Base-by-base conservation (phyloP, 2,888 invertebrate species). In the Athripsodes cinereus region DNA sequence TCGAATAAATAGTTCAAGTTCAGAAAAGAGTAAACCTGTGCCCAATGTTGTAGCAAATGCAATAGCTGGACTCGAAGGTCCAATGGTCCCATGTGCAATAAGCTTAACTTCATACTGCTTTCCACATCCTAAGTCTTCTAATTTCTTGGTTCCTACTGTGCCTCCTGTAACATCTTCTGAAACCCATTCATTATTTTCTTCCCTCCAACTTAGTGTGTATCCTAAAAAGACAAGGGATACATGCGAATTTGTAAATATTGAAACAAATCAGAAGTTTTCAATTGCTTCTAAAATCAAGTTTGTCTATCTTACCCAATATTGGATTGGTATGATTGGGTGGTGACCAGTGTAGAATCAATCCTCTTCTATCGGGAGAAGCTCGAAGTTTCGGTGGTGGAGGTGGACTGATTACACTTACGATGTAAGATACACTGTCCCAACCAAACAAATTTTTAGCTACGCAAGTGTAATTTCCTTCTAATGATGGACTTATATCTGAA, bases 381-480 rank as follows among this genome's bases (percentile, higher is more conserved):
- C 85, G 81, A 62, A 90, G 73, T 19, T 75, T 74, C 1, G 90
- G 90, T 1, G 87, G 80, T 58, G 81, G 80, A 0, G 91, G 91
- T 22, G 88, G 78, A 60, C 89, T 86, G 67, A 91, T 80, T 0
- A 92, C 90, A 67, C 83, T 81, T 21, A 94, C 80, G 6, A 85
- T 81, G 69, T 91, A 92, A 8, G 86, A 82, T 51, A 92, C 88
- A 53, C 88, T 86, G 70, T 93, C 93, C 52, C 86, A 87, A 0
- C 93, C 93, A 68, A 90, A 90, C 5, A 88, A 78, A 73, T 94
- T 94, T 69, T 88, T 88, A 2, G 88, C 88, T 51, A 86, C 76
- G 66, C 90, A 90, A 0, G 88, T 86, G 73, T 89, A 90, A 76
- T 90, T 90, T 21, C 90, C 90, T 62, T 87, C 85, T 35, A 88